Evolutionary conservation across 2,888 invertebrate genomes (phyloP).

Genomic region (Drosophila helvetica): DNA sequence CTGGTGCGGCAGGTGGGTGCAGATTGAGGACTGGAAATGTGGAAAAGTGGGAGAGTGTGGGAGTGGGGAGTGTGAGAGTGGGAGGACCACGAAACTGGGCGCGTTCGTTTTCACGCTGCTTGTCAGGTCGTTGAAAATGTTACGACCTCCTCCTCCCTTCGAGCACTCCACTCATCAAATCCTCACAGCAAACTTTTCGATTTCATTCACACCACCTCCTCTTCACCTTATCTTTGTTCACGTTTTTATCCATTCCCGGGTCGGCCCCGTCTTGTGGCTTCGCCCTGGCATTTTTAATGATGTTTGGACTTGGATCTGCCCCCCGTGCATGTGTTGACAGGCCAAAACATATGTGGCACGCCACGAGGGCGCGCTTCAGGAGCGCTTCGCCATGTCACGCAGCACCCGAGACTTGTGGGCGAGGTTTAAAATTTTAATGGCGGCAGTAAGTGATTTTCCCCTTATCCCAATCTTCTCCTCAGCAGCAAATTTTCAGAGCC

Average conservation of each 20-base stretch:
- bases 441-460: constrained; percentile 87
- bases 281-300: constrained; percentile 57
- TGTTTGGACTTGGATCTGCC: constrained; percentile 47
- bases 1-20: constrained; percentile 88
- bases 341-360: constrained; percentile 94
- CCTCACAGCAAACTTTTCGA: constrained; percentile 64
- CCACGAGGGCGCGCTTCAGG: constrained; percentile 95
- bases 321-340: constrained; percentile 81
- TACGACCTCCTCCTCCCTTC: constrained; percentile 24
- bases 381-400: constrained; percentile 94
- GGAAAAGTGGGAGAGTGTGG: not conserved
- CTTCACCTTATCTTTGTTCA: constrained; percentile 37
- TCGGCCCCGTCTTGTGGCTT: constrained; percentile 18
- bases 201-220: constrained; percentile 57
- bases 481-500: constrained; percentile 20
- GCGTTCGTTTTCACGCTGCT: constrained; percentile 65
- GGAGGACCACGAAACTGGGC: constrained; percentile 36
- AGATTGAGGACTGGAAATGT: not conserved
- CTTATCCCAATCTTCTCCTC: not conserved
- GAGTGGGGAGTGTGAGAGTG: constrained; percentile 1
- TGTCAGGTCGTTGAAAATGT: constrained; percentile 53
- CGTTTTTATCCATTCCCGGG: not conserved
- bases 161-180: constrained; percentile 62
- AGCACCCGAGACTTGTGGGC: constrained; percentile 94
- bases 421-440: constrained; percentile 91